These are phyloP conservation scores for Galeopterus variegatus DNA, from an alignment of 2,113 vertebrate species.

Conservation along the genomic window DNA sequence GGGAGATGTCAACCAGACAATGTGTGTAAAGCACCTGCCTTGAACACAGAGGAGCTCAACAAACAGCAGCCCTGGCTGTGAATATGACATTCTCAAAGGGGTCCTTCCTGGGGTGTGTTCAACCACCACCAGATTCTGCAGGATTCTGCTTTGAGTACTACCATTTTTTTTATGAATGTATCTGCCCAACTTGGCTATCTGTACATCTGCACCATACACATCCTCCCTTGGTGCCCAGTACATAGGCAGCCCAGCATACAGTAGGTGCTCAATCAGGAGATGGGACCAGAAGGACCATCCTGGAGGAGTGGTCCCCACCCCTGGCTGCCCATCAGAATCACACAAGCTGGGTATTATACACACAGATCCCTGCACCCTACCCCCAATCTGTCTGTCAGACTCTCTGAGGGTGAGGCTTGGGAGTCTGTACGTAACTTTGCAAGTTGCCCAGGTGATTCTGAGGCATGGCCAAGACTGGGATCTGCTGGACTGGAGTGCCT, in stretches of 20 bases:
- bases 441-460: neutral
- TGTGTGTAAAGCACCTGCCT: neutral
- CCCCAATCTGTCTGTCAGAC: neutral
- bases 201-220: neutral
- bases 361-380: neutral
- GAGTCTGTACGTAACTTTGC: neutral
- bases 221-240: neutral
- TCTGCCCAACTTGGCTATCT: neutral
- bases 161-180: neutral
- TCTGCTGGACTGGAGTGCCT: neutral
- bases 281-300: neutral
- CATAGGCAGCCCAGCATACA: neutral
- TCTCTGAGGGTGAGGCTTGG: neutral
- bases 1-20: neutral
- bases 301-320: neutral
- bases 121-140: neutral
- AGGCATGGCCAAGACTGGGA: neutral
- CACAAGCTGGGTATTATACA: neutral
- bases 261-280: slow-evolving; percentile 24
- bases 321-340: neutral
- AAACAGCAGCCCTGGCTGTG: neutral
- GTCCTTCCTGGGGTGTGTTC: accelerated
- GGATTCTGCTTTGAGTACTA: neutral
- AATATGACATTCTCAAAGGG: neutral
- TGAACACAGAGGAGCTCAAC: neutral